phyloP scores from a whole-genome alignment of 2,113 vertebrate species.

The Gnathonemus longibarbis region DNA sequence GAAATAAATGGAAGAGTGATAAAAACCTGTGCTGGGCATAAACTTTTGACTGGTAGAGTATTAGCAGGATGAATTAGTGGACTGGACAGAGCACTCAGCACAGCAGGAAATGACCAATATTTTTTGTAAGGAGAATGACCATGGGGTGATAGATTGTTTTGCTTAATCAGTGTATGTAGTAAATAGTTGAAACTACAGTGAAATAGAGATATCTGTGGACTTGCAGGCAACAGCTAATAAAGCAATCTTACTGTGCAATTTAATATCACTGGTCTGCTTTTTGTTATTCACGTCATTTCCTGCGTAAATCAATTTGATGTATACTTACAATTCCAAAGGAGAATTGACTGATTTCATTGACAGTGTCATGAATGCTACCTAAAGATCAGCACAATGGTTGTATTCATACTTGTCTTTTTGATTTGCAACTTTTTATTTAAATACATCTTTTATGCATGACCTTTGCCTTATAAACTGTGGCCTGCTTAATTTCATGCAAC shows the following conservation, averaged over 20 bases:
- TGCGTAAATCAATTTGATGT: neutral
- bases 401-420: neutral
- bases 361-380: neutral
- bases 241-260: neutral
- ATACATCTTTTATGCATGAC: neutral
- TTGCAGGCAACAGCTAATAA: neutral
- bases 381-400: neutral
- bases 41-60: neutral
- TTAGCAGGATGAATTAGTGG: neutral
- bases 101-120: neutral
- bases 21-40: too few species aligned
- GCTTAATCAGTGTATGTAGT: neutral
- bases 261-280: neutral
- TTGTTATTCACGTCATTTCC: neutral
- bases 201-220: neutral
- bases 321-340: neutral
- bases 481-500: neutral
- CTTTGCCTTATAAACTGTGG: neutral
- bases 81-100: neutral
- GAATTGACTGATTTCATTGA: neutral
- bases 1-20: too few species aligned
- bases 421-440: neutral
- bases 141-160: neutral
- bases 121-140: neutral
- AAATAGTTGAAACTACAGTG: neutral